phyloP scores from a whole-genome alignment of 1,140 invertebrate species.

The Lepidurus arcticus region DNA sequence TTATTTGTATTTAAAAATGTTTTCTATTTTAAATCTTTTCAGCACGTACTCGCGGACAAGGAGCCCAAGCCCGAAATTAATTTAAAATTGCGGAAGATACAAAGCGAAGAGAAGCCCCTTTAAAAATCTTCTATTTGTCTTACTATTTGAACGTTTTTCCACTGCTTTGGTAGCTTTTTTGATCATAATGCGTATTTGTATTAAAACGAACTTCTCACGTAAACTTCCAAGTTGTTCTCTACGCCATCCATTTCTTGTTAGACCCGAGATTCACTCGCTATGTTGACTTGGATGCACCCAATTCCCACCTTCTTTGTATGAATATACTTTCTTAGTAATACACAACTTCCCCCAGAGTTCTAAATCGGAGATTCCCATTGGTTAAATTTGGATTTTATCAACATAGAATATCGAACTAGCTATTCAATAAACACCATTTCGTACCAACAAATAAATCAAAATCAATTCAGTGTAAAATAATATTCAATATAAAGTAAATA shows the following conservation, averaged over 20 bases:
- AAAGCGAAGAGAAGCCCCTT: neutral
- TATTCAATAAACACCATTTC: too few relatives aligned
- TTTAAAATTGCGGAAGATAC: neutral
- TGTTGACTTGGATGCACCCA: neutral
- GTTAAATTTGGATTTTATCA: neutral
- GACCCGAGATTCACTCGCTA: neutral
- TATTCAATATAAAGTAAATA: too few relatives aligned
- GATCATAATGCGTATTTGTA: neutral
- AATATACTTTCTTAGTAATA: slow-evolving; percentile 15
- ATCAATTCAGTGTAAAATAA: too few relatives aligned
- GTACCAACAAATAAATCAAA: too few relatives aligned
- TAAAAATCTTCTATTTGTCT: neutral
- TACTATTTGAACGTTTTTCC: neutral
- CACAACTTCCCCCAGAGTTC: neutral
- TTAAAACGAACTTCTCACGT: neutral
- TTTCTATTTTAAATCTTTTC: neutral
- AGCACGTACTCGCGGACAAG: neutral
- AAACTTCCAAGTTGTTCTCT: neutral
- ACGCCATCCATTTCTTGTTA: neutral
- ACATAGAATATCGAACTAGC: too few relatives aligned
- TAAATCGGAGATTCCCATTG: neutral
- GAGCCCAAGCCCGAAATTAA: neutral
- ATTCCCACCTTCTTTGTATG: neutral
- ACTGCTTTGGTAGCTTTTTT: slow-evolving; percentile 9
- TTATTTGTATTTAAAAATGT: neutral